phyloP scores from a whole-genome alignment of 2,113 vertebrate genomes.

The Oreotrochilus melanogaster region DNA sequence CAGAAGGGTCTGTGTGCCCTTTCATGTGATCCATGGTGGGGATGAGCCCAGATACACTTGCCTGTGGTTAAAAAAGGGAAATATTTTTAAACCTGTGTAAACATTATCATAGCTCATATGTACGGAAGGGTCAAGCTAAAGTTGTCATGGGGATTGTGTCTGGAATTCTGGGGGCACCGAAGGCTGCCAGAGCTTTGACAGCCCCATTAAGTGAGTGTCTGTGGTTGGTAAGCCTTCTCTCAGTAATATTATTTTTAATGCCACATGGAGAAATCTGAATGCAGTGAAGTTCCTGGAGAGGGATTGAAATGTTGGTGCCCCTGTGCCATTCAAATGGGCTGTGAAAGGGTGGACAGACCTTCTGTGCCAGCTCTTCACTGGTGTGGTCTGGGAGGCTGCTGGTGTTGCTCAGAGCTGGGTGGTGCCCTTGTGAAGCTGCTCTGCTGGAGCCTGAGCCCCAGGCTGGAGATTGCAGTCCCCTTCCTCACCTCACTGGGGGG shows the following conservation, averaged over 20 bases:
- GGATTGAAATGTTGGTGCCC: not conserved
- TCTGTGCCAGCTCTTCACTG: not conserved
- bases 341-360: not conserved
- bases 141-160: not conserved
- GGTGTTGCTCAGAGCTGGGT: not conserved
- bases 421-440: not conserved
- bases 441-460: not conserved
- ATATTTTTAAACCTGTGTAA: constrained; percentile 20
- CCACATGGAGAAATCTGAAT: not conserved
- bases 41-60: not conserved
- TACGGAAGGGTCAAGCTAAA: not conserved
- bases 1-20: not conserved
- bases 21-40: not conserved
- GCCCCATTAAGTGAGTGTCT: constrained; percentile 39
- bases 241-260: not conserved
- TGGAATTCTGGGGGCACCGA: constrained; percentile 40
- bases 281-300: not conserved
- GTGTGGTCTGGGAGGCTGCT: not conserved
- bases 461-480: not conserved
- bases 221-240: not conserved
- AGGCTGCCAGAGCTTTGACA: constrained; percentile 46
- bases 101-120: constrained; percentile 15
- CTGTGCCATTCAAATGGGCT: not conserved
- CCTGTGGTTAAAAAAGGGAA: not conserved
- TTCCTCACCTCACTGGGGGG: not conserved